Evolutionary conservation across 2,888 invertebrate genomes (phyloP).

Genomic region (Sialis lutaria): DNA sequence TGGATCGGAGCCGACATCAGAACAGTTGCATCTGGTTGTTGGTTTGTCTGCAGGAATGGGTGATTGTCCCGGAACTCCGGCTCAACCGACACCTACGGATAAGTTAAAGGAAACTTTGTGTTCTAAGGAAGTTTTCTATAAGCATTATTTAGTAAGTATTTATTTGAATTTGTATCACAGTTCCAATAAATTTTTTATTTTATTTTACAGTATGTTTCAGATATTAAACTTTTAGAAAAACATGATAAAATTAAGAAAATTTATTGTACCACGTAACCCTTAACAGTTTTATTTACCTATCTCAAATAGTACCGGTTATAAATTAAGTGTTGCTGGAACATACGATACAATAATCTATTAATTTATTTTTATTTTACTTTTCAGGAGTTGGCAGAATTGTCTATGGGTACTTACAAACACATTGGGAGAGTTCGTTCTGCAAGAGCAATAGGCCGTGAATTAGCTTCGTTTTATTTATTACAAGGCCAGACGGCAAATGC

Average conservation of each 20-base stretch:
- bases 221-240: no score
- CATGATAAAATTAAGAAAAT: no score
- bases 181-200: no score
- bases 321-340: no score
- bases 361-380: slow-evolving; percentile 9
- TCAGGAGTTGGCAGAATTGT: slow-evolving; percentile 76
- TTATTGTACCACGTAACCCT: no score
- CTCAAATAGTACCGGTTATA: no score
- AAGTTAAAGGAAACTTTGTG: slow-evolving; percentile 80
- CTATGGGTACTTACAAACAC: slow-evolving; percentile 93
- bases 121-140: slow-evolving; percentile 74
- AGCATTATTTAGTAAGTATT: slow-evolving; percentile 56
- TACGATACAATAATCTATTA: neutral
- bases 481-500: slow-evolving; percentile 77
- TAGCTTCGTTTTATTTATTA: slow-evolving; percentile 80
- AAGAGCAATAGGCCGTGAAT: slow-evolving; percentile 69
- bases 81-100: slow-evolving; percentile 47
- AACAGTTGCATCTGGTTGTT: slow-evolving; percentile 79
- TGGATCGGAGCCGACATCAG: slow-evolving; percentile 61
- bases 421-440: slow-evolving; percentile 67
- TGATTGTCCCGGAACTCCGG: slow-evolving; percentile 39
- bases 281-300: no score
- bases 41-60: slow-evolving; percentile 85
- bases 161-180: neutral
- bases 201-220: no score